A percentile compares a stretch with the other conserved stretches of the same genome.
phyloP scores from a whole-genome alignment of 1,140 invertebrate genomes.

The Colletes latitarsis region DNA sequence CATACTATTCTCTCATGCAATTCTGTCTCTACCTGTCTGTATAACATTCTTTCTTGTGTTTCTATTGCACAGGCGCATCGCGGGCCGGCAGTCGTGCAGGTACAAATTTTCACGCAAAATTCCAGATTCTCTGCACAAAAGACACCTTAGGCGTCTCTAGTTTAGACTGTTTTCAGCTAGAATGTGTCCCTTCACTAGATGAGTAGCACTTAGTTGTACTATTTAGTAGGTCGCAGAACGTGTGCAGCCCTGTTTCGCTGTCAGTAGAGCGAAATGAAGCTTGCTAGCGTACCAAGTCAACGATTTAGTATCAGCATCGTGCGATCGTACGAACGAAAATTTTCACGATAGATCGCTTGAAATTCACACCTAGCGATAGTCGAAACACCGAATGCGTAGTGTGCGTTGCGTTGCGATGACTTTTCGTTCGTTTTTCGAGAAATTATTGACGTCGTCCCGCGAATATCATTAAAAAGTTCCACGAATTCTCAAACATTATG shows the following conservation, averaged over 20 bases:
- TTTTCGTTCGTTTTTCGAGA: neutral
- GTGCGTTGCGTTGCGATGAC: neutral
- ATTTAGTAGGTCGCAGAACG: slow-evolving; percentile 18
- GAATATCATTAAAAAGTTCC: neutral
- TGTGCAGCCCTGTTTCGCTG: slow-evolving; percentile 9
- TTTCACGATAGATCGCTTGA: slow-evolving; percentile 40
- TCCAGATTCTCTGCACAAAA: slow-evolving; percentile 26
- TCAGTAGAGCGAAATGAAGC: slow-evolving; percentile 16
- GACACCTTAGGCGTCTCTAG: slow-evolving; percentile 59
- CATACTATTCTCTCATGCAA: slow-evolving; percentile 9
- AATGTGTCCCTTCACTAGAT: slow-evolving; percentile 7
- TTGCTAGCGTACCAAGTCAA: slow-evolving; percentile 24
- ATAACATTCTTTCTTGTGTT: slow-evolving; percentile 63
- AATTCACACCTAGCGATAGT: slow-evolving; percentile 14
- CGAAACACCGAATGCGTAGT: slow-evolving; percentile 35
- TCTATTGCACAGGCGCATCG: slow-evolving; percentile 64
- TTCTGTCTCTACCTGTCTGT: slow-evolving; percentile 48
- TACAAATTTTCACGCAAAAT: slow-evolving; percentile 53
- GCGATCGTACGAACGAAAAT: neutral
- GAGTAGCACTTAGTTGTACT: slow-evolving; percentile 28
- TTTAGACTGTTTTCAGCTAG: slow-evolving; percentile 50
- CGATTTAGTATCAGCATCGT: neutral
- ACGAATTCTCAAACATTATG: neutral
- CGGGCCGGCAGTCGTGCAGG: slow-evolving; percentile 62
- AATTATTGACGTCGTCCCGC: neutral